Conservation (phyloP, 1,140 invertebrate species). For the Globodera rostochiensis region DNA sequence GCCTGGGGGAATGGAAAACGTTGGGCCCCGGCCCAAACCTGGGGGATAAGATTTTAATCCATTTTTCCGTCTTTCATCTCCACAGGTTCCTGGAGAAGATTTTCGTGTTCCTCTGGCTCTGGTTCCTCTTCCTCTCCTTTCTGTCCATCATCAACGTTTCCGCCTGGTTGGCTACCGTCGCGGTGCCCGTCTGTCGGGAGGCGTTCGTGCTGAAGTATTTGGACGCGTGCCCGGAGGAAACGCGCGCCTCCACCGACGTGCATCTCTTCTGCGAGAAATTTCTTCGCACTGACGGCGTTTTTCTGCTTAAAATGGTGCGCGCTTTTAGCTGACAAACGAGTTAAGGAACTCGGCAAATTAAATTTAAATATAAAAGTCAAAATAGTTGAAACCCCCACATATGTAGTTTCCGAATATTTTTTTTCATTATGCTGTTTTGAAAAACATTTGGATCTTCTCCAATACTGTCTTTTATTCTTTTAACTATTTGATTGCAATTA, state of each 20-base stretch:
- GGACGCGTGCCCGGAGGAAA: constrained; percentile 42
- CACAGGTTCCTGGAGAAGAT: constrained; percentile 64
- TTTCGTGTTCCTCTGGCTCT: constrained; percentile 66
- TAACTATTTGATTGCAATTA: no score
- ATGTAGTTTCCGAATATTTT: no score
- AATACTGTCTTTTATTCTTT: no score
- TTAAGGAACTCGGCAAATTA: no score
- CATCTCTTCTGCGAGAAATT: constrained; percentile 59
- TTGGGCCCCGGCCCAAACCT: no score
- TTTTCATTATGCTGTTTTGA: no score
- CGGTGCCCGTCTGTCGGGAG: constrained; percentile 52
- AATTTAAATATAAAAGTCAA: no score
- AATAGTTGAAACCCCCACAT: no score
- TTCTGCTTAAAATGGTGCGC: constrained; percentile 63
- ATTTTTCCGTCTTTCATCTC: not conserved
- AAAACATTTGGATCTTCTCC: no score
- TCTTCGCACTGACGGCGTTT: constrained; percentile 62
- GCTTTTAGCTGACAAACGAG: not conserved
- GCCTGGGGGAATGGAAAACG: no score
- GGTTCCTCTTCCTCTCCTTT: constrained; percentile 58
- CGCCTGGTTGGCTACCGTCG: constrained; percentile 61
- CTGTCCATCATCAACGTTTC: constrained; percentile 58
- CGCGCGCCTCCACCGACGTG: constrained; percentile 38
- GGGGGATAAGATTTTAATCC: no score
- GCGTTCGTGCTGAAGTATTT: constrained; percentile 62